Evolutionary conservation across 2,888 invertebrate species (phyloP), one percentile per base, ranked within the genome.

Genomic region (Orchestes rusci): DNA sequence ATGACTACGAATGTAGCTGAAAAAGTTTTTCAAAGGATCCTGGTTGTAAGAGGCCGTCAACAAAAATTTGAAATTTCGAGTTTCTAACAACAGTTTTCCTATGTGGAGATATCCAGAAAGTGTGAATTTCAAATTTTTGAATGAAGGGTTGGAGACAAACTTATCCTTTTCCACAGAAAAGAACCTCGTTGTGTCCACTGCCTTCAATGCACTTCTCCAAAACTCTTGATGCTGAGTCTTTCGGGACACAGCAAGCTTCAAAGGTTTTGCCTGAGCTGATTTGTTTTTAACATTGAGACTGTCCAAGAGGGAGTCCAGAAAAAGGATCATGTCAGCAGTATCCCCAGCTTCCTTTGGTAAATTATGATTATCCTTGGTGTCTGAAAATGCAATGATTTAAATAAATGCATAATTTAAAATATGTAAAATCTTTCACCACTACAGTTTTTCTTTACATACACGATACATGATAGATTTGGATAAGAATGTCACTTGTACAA

Each of bases 251-350:
- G 39, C 16, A 8, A 33, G 12, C 42, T 51, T 53, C n/a, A 51
- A 32, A 19, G 40, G 45, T 41, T 53, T 51, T 4, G 38, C 47
- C 28, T 17, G 27, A 7, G 23, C 23, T 23, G 23, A 23, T 23
- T 10, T 48, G 16, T 30, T 40, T n/a, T 13, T 35, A 3, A 36
- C 35, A 28, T 53, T 51, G 10, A 51, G 30, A 18, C 45, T 43
- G 27, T 50, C 51, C 43, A 53, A 52, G 16, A 53, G 34, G 7
- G 47, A 23, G 27, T 51, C 51, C 12, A 53, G 17, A 23, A 23
- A 23, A 23, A 23, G 23, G 10, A 23, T 23, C n/a, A 53, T 30
- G 7, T 50, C 47, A 2, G 51, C 49, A 10, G 51, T 50, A 36
- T 52, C 45, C 17, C 7, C 43, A 12, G 43, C 50, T 33, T 50